phyloP scores from a whole-genome alignment of 1,140 invertebrate species.

The Plectrocnemia conspersa region DNA sequence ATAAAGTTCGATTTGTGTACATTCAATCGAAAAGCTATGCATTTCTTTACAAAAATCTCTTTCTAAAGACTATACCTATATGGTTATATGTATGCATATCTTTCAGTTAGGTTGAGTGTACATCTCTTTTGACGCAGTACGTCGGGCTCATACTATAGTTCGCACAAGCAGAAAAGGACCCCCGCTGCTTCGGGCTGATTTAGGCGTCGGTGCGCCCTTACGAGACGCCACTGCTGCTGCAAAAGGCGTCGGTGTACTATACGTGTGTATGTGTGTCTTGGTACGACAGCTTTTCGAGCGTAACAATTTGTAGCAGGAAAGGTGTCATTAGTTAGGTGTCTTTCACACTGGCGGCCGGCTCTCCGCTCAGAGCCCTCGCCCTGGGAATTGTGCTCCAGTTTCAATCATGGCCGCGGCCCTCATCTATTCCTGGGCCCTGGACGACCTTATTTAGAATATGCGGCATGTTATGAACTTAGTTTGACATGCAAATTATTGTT shows the following conservation, averaged over 20 bases:
- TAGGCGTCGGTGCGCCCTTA: background rate
- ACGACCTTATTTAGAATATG: no score
- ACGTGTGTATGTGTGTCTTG: constrained; percentile 7
- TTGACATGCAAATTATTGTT: no score
- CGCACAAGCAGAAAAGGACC: constrained; percentile 6
- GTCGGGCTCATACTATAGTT: background rate
- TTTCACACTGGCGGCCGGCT: constrained; percentile 37
- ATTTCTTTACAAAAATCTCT: no score
- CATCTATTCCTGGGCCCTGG: no score
- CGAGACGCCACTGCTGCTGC: background rate
- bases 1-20: no score
- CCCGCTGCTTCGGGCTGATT: background rate
- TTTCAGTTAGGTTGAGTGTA: no score
- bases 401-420: constrained; percentile 19
- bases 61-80: no score
- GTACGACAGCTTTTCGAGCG: constrained; percentile 26
- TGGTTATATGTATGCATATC: no score
- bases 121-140: constrained; percentile 10
- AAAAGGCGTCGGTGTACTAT: background rate
- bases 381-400: constrained; percentile 17
- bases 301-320: constrained; percentile 40
- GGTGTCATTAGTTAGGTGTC: constrained; percentile 41
- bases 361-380: constrained; percentile 5
- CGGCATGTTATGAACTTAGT: no score
- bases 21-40: no score